phyloP scores from a whole-genome alignment of 2,113 vertebrate species.

The Phalacrocorax aristotelis region DNA sequence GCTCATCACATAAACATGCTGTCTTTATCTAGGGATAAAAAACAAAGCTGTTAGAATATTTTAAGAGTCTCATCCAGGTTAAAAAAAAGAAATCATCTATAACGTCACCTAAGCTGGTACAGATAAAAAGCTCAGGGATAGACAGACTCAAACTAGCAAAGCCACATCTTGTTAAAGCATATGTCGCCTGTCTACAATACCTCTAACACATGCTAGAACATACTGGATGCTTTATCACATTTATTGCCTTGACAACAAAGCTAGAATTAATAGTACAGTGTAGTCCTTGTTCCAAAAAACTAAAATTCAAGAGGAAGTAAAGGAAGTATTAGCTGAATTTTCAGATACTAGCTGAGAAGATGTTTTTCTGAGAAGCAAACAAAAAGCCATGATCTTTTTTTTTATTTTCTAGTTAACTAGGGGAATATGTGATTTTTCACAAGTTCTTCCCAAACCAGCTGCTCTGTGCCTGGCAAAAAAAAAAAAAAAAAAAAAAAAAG shows the following conservation, averaged over 20 bases:
- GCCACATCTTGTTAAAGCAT: constrained; percentile 52
- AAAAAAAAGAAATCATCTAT: not conserved
- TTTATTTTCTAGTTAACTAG: not conserved
- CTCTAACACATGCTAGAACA: constrained; percentile 55
- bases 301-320: not conserved
- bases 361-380: not conserved
- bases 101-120: not conserved
- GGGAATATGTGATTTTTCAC: not conserved
- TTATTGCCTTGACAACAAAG: constrained; percentile 58
- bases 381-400: not conserved
- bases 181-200: not conserved
- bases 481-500: not conserved
- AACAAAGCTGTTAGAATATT: not conserved
- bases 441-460: not conserved
- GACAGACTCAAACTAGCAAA: constrained; percentile 16
- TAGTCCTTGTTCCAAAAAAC: not conserved
- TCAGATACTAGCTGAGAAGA: not conserved
- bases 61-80: not conserved
- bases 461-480: not conserved
- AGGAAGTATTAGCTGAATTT: not conserved
- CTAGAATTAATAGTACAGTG: constrained; percentile 11
- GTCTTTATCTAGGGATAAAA: not conserved
- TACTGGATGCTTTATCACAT: constrained; percentile 42
- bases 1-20: not conserved
- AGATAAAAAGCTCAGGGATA: constrained; percentile 36